phyloP scores from a whole-genome alignment of 1,140 invertebrate species.

The Panulirus ornatus region DNA sequence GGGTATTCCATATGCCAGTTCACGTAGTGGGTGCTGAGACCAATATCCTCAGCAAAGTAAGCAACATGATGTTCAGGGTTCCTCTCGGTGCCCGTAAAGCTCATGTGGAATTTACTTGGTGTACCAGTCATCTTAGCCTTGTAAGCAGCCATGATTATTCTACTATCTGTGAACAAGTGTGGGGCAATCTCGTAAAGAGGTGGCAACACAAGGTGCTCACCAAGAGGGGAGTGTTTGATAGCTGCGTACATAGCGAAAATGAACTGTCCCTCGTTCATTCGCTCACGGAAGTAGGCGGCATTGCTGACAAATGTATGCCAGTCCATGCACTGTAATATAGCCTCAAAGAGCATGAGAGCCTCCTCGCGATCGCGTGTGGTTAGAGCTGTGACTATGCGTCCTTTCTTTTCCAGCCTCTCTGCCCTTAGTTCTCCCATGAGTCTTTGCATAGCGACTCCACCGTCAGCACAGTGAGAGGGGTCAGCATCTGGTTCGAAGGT shows the following conservation, averaged over 20 bases:
- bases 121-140: conserved; percentile 31
- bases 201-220: conserved; percentile 43
- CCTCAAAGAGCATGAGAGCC: conserved; percentile 35
- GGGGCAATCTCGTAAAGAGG: conserved; percentile 58
- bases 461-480: conserved; percentile 20
- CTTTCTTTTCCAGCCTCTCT: conserved; percentile 10
- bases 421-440: conserved; percentile 43
- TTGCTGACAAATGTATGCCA: conserved; percentile 29
- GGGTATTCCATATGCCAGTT: conserved; percentile 28
- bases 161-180: conserved; percentile 51
- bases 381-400: conserved; percentile 36
- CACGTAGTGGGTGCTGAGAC: conserved; percentile 39
- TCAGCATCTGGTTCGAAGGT: conserved; percentile 22
- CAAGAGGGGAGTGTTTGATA: conserved; percentile 20
- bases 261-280: conserved; percentile 46
- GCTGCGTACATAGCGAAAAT: conserved; percentile 38
- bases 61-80: conserved; percentile 27
- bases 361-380: not conserved
- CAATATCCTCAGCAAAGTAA: conserved; percentile 47
- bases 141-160: conserved; percentile 52
- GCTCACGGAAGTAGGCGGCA: conserved; percentile 44
- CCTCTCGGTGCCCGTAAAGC: conserved; percentile 5
- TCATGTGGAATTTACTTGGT: not conserved
- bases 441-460: not conserved
- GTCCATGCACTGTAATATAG: conserved; percentile 30